Evolutionary conservation across 2,888 invertebrate genomes (phyloP).

Genomic region (Amiota mariae): DNA sequence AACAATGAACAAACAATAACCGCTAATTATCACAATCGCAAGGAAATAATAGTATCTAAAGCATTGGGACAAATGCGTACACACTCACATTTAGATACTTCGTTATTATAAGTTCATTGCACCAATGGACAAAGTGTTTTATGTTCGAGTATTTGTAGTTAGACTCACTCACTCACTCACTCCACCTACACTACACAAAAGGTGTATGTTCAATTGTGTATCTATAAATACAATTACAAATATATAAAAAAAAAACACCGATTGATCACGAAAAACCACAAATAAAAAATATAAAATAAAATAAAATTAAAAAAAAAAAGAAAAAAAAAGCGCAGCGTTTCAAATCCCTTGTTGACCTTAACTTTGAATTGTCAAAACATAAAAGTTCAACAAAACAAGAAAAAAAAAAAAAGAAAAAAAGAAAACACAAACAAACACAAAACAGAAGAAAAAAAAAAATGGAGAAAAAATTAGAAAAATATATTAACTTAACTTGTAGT

Average conservation of each 20-base stretch:
- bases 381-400: conserved; percentile 39
- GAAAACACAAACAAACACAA: conserved; percentile 9
- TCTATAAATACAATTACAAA: not conserved
- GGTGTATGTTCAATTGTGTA: not conserved
- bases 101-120: conserved; percentile 17
- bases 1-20: conserved; percentile 51
- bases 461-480: no score
- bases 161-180: no score
- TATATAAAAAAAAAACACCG: no score
- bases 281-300: not conserved
- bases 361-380: conserved; percentile 64
- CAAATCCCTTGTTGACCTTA: conserved; percentile 66
- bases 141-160: not conserved
- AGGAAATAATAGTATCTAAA: conserved; percentile 19
- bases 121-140: not conserved
- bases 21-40: conserved; percentile 53
- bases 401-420: conserved; percentile 50
- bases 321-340: conserved; percentile 53
- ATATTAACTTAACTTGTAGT: not conserved
- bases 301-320: not conserved
- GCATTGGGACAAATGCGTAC: conserved; percentile 4
- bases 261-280: conserved; percentile 5
- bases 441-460: not conserved
- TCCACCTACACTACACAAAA: not conserved
- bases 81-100: no score